These are phyloP conservation scores for Erannis defoliaria DNA, from an alignment of 2,888 invertebrate species.

Conservation along the genomic window DNA sequence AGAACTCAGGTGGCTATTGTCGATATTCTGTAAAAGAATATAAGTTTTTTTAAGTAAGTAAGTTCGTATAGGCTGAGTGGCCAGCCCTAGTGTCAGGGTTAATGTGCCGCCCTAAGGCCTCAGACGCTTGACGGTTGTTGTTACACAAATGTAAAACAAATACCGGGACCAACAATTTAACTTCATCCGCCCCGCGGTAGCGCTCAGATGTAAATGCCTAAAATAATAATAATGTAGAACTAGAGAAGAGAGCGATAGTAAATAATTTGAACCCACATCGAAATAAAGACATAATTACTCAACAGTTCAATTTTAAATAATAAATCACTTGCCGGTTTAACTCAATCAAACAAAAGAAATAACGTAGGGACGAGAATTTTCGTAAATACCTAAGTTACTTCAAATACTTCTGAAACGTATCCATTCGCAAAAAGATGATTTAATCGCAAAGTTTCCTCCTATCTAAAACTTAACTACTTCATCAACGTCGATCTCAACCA, in stretches of 20 bases:
- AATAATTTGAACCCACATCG: neutral
- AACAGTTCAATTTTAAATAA: neutral
- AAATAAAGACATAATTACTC: neutral
- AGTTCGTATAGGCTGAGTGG: too few relatives aligned
- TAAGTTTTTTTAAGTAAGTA: neutral
- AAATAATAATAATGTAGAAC: too few relatives aligned
- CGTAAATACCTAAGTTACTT: neutral
- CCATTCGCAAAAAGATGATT: slow-evolving; percentile 22
- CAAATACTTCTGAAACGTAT: slow-evolving; percentile 4
- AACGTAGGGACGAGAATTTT: neutral
- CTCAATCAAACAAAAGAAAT: neutral
- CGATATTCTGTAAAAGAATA: slow-evolving; percentile 88
- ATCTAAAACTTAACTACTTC: slow-evolving; percentile 40
- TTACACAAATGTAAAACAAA: slow-evolving; percentile 43
- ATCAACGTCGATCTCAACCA: slow-evolving; percentile 36
- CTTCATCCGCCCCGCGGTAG: too few relatives aligned
- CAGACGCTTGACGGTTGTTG: too few relatives aligned
- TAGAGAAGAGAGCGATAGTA: too few relatives aligned
- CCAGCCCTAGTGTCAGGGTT: too few relatives aligned
- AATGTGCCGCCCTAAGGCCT: too few relatives aligned
- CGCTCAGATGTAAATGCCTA: too few relatives aligned
- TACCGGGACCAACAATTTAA: too few relatives aligned
- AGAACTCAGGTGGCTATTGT: slow-evolving; percentile 90
- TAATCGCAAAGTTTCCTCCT: slow-evolving; percentile 35
- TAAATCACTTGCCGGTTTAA: neutral